Conservation (phyloP, 2,888 invertebrate species). For the Griposia aprilina region DNA sequence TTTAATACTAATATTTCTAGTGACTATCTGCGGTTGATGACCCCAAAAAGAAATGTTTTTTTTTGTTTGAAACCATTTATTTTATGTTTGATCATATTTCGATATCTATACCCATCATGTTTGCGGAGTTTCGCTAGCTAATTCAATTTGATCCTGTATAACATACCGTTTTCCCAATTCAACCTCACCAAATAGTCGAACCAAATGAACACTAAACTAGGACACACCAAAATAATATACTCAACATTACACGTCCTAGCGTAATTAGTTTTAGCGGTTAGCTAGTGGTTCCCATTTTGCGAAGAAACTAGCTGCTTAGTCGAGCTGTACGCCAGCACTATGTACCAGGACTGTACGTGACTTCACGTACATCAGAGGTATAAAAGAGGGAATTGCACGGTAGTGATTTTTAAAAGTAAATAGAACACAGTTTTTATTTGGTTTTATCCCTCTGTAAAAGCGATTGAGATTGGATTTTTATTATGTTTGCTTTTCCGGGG, state of each 20-base stretch:
- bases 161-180: background rate
- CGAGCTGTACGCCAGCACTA: slow-evolving; percentile 29
- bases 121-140: too few species aligned
- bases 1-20: too few species aligned
- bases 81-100: too few species aligned
- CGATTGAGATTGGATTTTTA: slow-evolving; percentile 41
- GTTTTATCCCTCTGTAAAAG: slow-evolving; percentile 29
- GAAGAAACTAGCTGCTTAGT: slow-evolving; percentile 38
- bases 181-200: slow-evolving; percentile 16
- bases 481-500: slow-evolving; percentile 25
- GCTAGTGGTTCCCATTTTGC: slow-evolving; percentile 46
- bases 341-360: slow-evolving; percentile 58
- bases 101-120: too few species aligned
- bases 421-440: slow-evolving; percentile 50
- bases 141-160: background rate
- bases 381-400: slow-evolving; percentile 52
- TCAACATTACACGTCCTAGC: slow-evolving; percentile 28
- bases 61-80: too few species aligned
- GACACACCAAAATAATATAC: slow-evolving; percentile 24
- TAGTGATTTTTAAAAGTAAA: slow-evolving; percentile 63
- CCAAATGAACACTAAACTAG: slow-evolving; percentile 40
- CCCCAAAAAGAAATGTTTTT: too few species aligned
- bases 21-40: too few species aligned
- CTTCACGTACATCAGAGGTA: slow-evolving; percentile 46
- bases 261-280: slow-evolving; percentile 60